Conservation (phyloP, 2,113 vertebrate genomes). For the Lethenteron camtschaticum region DNA sequence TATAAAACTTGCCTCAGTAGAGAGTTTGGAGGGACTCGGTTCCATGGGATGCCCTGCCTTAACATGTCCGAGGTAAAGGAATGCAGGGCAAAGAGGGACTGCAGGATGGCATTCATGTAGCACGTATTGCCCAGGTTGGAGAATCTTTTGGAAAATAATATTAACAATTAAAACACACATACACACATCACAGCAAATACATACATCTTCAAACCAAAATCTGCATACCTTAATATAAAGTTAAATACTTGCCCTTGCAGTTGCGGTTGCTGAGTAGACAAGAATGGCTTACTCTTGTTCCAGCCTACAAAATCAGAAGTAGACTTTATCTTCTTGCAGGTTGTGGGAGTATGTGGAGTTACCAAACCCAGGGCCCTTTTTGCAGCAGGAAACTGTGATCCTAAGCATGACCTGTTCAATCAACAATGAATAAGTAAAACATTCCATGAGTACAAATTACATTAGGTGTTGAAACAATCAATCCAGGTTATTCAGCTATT, state of each 20-base stretch:
- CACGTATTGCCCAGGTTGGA: conserved; percentile 96
- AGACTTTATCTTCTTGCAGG: conserved; percentile 62
- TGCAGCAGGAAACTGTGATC: conserved; percentile 32
- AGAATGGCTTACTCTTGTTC: conserved; percentile 60
- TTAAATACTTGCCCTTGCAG: conserved; percentile 53
- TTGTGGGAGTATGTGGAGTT: conserved; percentile 57
- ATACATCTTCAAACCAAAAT: not conserved
- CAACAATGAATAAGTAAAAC: not conserved
- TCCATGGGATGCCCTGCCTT: conserved; percentile 82
- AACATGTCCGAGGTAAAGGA: conserved; percentile 85
- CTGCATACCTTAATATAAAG: not conserved
- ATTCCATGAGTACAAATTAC: not conserved
- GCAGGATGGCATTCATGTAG: conserved; percentile 97
- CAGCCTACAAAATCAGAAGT: conserved; percentile 76
- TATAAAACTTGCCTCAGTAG: conserved; percentile 50
- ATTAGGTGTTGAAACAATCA: not conserved
- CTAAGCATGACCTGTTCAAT: conserved; percentile 30
- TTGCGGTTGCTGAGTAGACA: conserved; percentile 52
- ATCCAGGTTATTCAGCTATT: not conserved
- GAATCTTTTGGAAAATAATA: conserved; percentile 33
- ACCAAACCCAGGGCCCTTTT: conserved; percentile 71
- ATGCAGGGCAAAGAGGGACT: conserved; percentile 87
- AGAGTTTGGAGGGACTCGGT: conserved; percentile 66
- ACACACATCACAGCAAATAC: not conserved
- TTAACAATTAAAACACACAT: conserved; percentile 10